A percentile compares a stretch with the other conserved stretches of the same genome.
Evolutionary conservation across 1,140 invertebrate genomes (phyloP).

Genomic region (Anoplolepis gracilipes): DNA sequence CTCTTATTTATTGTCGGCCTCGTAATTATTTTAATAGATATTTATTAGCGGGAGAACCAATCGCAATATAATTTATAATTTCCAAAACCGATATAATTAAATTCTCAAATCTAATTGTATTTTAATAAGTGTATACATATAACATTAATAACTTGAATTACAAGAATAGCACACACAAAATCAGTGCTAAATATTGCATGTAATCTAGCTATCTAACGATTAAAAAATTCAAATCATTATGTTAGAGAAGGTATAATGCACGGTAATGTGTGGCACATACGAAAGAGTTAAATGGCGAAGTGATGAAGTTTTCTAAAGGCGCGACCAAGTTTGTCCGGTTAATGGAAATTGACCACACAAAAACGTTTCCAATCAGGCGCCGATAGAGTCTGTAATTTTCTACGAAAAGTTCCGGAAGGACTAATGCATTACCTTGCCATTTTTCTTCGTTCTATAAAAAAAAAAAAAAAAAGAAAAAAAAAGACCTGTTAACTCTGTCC

Average conservation of each 20-base stretch:
- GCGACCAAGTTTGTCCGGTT: slow-evolving; percentile 46
- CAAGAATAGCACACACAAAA: neutral
- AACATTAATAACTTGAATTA: neutral
- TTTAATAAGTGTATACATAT: neutral
- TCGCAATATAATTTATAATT: neutral
- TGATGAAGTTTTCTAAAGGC: slow-evolving; percentile 25
- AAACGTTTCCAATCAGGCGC: slow-evolving; percentile 49
- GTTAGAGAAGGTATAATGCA: neutral
- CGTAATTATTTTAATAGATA: slow-evolving; percentile 3
- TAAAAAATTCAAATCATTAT: slow-evolving; percentile 5
- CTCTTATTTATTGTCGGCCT: slow-evolving; percentile 2
- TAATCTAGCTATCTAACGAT: neutral
- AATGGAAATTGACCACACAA: slow-evolving; percentile 49
- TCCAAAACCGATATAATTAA: slow-evolving; percentile 11
- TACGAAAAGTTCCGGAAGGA: slow-evolving; percentile 10
- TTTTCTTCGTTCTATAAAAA: slow-evolving; percentile 9
- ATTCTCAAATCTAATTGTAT: neutral
- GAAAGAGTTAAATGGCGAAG: slow-evolving; percentile 14
- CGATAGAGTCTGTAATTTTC: slow-evolving; percentile 52
- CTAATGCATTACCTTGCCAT: slow-evolving; percentile 21
- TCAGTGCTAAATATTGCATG: neutral
- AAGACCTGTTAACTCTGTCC: slow-evolving; percentile 39
- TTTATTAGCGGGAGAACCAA: neutral
- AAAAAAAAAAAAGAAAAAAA: neutral
- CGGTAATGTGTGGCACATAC: slow-evolving; percentile 2